Conservation (phyloP, 2,113 vertebrate genomes). For the Gobiocypris rarus region DNA sequence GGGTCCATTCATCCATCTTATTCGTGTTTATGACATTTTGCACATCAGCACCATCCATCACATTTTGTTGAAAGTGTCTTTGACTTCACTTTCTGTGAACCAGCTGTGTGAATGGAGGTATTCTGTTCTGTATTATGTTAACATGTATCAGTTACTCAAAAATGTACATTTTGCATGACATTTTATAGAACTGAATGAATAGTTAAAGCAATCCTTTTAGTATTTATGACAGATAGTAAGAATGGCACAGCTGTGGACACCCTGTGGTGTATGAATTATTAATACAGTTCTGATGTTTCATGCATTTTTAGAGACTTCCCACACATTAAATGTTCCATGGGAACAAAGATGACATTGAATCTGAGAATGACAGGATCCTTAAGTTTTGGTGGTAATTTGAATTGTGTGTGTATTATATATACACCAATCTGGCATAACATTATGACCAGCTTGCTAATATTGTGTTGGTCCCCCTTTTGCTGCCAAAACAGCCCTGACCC, state of each 20-base stretch:
- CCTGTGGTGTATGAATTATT: constrained; percentile 41
- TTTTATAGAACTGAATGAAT: constrained; percentile 29
- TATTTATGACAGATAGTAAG: constrained; percentile 22
- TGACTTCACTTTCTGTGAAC: neutral
- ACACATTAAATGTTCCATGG: constrained; percentile 24
- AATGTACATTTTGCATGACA: constrained; percentile 18
- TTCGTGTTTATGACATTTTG: neutral
- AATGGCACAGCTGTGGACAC: constrained; percentile 21
- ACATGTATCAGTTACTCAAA: neutral
- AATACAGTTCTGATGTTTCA: constrained; percentile 23
- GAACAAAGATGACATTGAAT: constrained; percentile 26
- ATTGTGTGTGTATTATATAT: neutral
- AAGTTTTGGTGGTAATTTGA: neutral
- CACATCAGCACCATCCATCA: neutral
- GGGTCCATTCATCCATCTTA: neutral
- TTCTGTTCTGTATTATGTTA: neutral
- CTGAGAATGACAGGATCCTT: neutral
- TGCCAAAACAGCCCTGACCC: no score
- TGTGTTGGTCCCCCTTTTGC: no score
- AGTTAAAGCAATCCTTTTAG: constrained; percentile 22
- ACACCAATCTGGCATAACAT: no score
- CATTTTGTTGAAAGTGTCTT: neutral
- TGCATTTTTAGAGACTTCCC: constrained; percentile 31
- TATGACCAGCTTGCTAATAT: no score
- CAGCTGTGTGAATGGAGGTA: neutral